Evolutionary conservation across 2,797 vertebrate species (phyloP), one percentile per base, ranked within the genome.

Genomic region (Amniataba percoides): DNA sequence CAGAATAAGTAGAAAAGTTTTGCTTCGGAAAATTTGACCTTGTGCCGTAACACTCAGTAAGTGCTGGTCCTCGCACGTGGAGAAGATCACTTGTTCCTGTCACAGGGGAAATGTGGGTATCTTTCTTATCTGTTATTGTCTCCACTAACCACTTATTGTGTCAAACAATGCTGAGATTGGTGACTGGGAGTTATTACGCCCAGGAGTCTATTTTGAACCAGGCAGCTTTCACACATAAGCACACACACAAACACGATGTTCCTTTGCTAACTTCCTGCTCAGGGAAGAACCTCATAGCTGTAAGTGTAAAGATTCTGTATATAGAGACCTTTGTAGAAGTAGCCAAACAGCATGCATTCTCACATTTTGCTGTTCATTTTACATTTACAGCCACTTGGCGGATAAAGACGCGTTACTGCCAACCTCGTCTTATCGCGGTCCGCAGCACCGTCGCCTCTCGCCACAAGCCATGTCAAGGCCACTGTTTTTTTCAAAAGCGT

Each of bases 311-410:
- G 75, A 93, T 90, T 77, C 83, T 95, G 94, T 95, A 94, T 62
- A 96, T 94, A 94, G 78, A 89, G 79, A 93, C 85, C 87, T 94
- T 92, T 91, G 88, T 93, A 94, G 92, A 94, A 89, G 92, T 95
- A 94, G 94, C 94, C 88, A 77, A 93, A 91, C 89, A 93, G 95
- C 94, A 95, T 95, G 95, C 87, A 57, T 92, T 94, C 83, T 88
- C 76, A 92, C 70, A 76, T 87, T 88, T 72, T 87, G 83, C 84
- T 90, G 82, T 91, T 85, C 59, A 75, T 89, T 89, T 90, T 69
- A 81, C 87, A 86, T 80, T 78, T 57, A 57, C 63, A 83, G 82
- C 69, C 87, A 88, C 86, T 86, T 80, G 72, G 72, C 79, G 84
- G 82, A 87, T 89, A 76, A 81, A 89, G 75, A 90, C 60, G 71